Base-by-base conservation (phyloP, 2,797 vertebrate genomes). In the Scyliorhinus canicula region DNA sequence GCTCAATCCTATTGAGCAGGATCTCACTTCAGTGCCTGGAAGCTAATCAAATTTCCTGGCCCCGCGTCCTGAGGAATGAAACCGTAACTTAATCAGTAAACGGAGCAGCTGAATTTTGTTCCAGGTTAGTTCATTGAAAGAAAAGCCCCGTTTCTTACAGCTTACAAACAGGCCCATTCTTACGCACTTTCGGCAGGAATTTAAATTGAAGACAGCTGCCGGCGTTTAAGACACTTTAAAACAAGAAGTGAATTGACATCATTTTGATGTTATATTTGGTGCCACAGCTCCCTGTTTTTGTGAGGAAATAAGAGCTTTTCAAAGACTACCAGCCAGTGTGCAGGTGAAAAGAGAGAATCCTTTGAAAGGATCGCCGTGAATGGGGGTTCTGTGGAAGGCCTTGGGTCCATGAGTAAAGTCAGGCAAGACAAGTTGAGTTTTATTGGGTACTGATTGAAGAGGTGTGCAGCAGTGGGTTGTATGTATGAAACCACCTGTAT, bases 131-230 rank as follows among this genome's bases (percentile, higher is more conserved):
- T 12, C n/a, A 65, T 24, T 65, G n/a, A 24, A 63, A 93, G 40
- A 60, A 63, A 93, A 60, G 88, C n/a, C 88, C 60, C 26, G 88
- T 93, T 93, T 93, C 60, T 93, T 60, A 60, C 86, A n/a, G 55
- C 52, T n/a, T 60, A 90, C 35, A 90, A 90, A 90, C 86, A 90
- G 52, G 55, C 31, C 86, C 86, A 90, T 90, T 90, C 86, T 90
- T 90, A 90, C 55, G n/a, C 86, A 90, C 14, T 90, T 40, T 90
- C 35, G 35, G n/a, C 19, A 90, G 55, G 86, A 90, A 90, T 90
- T 90, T 90, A 90, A 90, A 90, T 90, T 90, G 86, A 90, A 90
- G 55, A 90, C 86, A 90, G 86, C 86, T 90, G 86, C 86, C 4
- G 86, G 55, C 19, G 86, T 60, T 90, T 57, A 57, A 90, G 86